Base-by-base conservation (phyloP, 2,888 invertebrate species). In the Ormyrus pomaceus region DNA sequence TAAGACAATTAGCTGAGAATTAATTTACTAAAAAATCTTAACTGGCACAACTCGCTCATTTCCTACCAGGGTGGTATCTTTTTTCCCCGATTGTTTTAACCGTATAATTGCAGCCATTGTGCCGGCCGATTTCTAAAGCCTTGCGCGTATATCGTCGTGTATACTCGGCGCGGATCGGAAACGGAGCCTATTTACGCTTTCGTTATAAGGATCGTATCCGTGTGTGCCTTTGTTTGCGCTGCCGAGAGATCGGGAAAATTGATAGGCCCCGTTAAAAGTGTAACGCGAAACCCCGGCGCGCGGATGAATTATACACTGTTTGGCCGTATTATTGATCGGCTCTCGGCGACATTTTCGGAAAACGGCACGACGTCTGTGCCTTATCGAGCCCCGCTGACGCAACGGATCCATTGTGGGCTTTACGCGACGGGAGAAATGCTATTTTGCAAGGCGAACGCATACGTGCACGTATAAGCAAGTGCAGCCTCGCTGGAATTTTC, bases 381-480 rank as follows among this genome's bases (percentile, higher is more conserved):
- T 70, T 56, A 19, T 77, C 66, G 48, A 61, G 55, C 6, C 19
- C 6, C 19, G 51, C 3, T 77, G 70, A 64, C 70, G 77, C 48
- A 75, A 75, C 53, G 50, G 45, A 13, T 51, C 75, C 59, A 75
- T 75, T 68, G 59, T 75, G 34, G 34, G 53, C 5, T 11, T 65
- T 58, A 50, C 65, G 76, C 10, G 71, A 53, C 19, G 66, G 59
- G 61, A 55, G 72, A 61, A 62, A 68, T 62, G 59, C 6, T 34
- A 70, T 58, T 79, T 79, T 74, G 69, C 73, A 69, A 45, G 74
- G 74, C 19, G 56, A 50, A 64, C 79, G 74, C 74, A 4, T 34
- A 4, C 0, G 77, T 71, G 71, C 53, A 11, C 68, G 64, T 62
- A 64, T 46, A 69, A 64, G 64, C 77, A 64, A 77, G 70, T 46